Conservation (phyloP, 2,888 invertebrate species). For the Pyrochroa serraticornis region DNA sequence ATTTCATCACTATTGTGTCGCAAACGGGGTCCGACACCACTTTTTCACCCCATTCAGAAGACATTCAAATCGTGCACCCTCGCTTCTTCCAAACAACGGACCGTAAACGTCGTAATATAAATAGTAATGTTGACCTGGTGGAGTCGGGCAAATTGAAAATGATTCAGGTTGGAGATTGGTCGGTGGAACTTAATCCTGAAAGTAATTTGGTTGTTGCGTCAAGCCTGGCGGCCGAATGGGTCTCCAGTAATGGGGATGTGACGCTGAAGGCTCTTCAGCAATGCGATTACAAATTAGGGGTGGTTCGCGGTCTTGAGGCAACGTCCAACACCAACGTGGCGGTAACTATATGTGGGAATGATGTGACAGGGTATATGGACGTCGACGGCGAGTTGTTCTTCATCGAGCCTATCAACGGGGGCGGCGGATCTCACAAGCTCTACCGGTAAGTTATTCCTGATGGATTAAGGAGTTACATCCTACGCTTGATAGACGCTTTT, state of each 20-base stretch:
- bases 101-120: constrained; percentile 36
- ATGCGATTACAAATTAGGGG: constrained; percentile 49
- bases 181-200: constrained; percentile 43
- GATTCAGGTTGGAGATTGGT: constrained; percentile 47
- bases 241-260: constrained; percentile 34
- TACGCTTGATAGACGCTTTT: no score
- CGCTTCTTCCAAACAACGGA: constrained; percentile 34
- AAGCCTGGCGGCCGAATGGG: constrained; percentile 44
- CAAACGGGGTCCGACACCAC: background rate
- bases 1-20: background rate
- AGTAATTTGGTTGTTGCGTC: constrained; percentile 44
- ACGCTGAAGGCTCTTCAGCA: constrained; percentile 26
- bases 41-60: constrained; percentile 24
- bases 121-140: constrained; percentile 38
- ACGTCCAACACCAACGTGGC: constrained; percentile 46
- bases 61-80: constrained; percentile 41
- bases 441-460: constrained; percentile 24
- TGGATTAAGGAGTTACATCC: background rate
- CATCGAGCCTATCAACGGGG: constrained; percentile 44
- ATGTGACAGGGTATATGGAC: constrained; percentile 47
- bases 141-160: constrained; percentile 41
- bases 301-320: constrained; percentile 42
- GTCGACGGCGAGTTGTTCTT: constrained; percentile 44
- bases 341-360: constrained; percentile 46
- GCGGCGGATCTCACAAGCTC: constrained; percentile 37